phyloP scores from a whole-genome alignment of 2,113 vertebrate species.

The Steatornis caripensis region DNA sequence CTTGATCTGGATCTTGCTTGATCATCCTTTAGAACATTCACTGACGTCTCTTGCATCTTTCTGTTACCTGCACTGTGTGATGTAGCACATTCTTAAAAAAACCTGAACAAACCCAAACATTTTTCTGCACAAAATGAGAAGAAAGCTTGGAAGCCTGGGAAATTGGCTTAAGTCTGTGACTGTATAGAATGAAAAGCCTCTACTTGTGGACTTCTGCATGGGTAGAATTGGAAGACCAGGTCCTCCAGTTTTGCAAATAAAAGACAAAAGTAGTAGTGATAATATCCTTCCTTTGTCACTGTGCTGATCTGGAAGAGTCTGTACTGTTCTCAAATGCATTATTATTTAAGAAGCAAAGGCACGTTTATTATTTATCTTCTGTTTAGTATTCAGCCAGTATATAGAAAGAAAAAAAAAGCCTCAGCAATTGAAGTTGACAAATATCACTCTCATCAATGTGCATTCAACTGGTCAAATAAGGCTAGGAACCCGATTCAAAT shows the following conservation, averaged over 20 bases:
- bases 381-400: not conserved
- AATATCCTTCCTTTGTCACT: not conserved
- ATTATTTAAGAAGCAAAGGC: conserved; percentile 14
- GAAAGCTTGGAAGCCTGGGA: not conserved
- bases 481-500: not conserved
- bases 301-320: not conserved
- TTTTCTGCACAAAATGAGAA: not conserved
- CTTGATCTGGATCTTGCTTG: not conserved
- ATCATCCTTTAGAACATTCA: not conserved
- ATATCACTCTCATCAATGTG: not conserved
- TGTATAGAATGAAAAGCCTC: not conserved
- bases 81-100: not conserved
- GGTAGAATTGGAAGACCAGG: not conserved
- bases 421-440: not conserved
- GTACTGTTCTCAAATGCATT: not conserved
- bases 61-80: not conserved
- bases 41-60: not conserved
- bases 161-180: not conserved
- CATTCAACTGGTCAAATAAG: not conserved
- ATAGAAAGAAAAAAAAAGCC: not conserved
- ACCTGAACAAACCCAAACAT: fast-evolving
- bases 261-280: not conserved
- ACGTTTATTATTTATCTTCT: conserved; percentile 17
- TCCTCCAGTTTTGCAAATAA: not conserved
- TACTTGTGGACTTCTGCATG: not conserved